Evolutionary conservation across 2,113 vertebrate genomes (phyloP).

Genomic region (Callipepla californica): DNA sequence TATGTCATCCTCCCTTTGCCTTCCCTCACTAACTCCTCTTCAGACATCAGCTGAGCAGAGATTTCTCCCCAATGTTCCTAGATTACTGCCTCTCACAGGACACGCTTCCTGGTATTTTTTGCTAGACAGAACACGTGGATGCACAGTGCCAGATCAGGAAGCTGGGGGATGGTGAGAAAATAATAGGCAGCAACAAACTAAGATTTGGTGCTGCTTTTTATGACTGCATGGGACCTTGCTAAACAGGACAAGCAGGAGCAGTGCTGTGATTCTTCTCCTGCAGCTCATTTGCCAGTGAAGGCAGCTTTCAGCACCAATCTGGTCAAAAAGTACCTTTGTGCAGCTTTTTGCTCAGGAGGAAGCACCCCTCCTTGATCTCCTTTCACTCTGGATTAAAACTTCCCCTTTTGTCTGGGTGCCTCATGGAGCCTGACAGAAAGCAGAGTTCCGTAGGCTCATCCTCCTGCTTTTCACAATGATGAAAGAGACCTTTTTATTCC

Average conservation of each 20-base stretch:
- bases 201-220: background rate
- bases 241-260: background rate
- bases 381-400: background rate
- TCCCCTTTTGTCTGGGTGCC: background rate
- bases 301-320: background rate
- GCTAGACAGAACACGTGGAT: background rate
- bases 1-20: background rate
- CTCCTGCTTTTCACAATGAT: background rate
- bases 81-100: background rate
- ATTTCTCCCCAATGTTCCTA: background rate
- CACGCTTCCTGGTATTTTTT: background rate
- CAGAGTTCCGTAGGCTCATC: background rate
- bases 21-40: background rate
- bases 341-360: background rate
- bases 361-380: background rate
- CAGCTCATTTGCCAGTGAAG: background rate
- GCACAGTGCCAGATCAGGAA: background rate
- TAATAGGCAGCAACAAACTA: background rate
- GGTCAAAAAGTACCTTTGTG: background rate
- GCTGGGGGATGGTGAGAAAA: background rate
- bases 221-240: background rate
- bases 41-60: background rate
- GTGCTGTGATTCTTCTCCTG: background rate
- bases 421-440: background rate
- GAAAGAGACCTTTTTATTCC: background rate